Base-by-base conservation (phyloP, 2,797 vertebrate species). In the Hapalemur alaotrensis region DNA sequence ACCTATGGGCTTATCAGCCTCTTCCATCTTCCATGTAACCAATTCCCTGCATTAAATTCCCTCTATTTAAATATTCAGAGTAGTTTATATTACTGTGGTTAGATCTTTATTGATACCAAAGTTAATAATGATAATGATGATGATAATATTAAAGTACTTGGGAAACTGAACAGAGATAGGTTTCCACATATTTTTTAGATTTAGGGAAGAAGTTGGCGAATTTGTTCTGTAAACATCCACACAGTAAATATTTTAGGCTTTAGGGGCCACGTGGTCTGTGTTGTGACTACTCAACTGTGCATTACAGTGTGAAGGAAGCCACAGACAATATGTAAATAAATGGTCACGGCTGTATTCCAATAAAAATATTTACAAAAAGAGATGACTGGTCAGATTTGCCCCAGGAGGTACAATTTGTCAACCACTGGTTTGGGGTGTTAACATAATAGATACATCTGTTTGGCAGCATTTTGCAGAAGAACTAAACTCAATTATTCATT, bases 301-400 rank as follows among this genome's bases (percentile, higher is more conserved):
- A 90, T 54, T 70, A 75, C 1, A 75, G 30, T 85, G 32, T 90
- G 13, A 95, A 63, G 81, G 20, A 93, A 82, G 52, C 50, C 70
- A 72, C 2, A 76, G 46, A 69, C 32, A 85, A 48, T 61, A 70
- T 32, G 23, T 80, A 92, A 92, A 65, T 65, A 54, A 88, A 89
- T 50, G 22, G 4, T 28, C 65, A 87, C 48, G 50, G 57, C 52
- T 80, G 22, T 90, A 80, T 87, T 87, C 41, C 78, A 93, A 70
- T 67, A 59, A 78, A 92, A 67, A 69, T 91, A 84, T 81, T 96
- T 90, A 57, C n/a, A 82, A 79, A 93, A 89, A 69, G 30, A 89
- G 25, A 8, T n/a, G 3, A 65, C 41, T 30, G 35, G 11, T 59
- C 30, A 75, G 28, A 87, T 90, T 90, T 82, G 43, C 18, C 35